phyloP scores from a whole-genome alignment of 1,140 invertebrate genomes.

The Drosophila busckii region DNA sequence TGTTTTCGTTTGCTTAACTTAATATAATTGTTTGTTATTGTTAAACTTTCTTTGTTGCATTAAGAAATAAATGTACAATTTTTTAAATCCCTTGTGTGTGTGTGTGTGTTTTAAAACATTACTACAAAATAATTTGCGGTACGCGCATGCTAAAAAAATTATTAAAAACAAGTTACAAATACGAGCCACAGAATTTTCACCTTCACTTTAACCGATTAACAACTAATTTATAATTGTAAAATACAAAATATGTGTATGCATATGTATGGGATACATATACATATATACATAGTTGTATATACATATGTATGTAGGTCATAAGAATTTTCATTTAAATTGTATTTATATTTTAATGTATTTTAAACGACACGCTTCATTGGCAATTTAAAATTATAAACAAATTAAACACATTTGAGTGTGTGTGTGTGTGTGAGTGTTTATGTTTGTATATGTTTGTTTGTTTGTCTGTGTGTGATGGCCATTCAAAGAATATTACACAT shows the following conservation, averaged over 20 bases:
- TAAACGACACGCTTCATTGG: constrained; percentile 31
- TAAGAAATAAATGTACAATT: constrained; percentile 61
- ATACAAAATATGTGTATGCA: constrained; percentile 28
- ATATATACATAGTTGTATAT: constrained; percentile 32
- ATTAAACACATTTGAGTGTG: constrained; percentile 7
- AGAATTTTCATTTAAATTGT: too few species aligned
- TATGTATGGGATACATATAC: constrained; percentile 64
- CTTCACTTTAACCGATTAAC: constrained; percentile 15
- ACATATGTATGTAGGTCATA: constrained; percentile 14
- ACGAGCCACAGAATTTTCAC: constrained; percentile 1
- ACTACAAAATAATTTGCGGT: constrained; percentile 21
- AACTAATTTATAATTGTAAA: constrained; percentile 61
- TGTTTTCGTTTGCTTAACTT: constrained; percentile 1
- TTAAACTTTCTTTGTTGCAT: constrained; percentile 23
- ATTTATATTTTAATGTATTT: constrained; percentile 7
- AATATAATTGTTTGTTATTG: constrained; percentile 10
- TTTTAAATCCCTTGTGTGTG: constrained; percentile 72
- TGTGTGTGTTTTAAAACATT: constrained; percentile 64
- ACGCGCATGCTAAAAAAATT: constrained; percentile 19
- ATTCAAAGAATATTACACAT: constrained; percentile 11
- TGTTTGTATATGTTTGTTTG: too few species aligned
- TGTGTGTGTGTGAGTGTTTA: constrained; percentile 13
- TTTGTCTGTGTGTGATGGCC: constrained; percentile 4
- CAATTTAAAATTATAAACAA: constrained; percentile 30
- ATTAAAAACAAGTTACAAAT: constrained; percentile 18